These are phyloP conservation scores for Melikaiella ostensackeni DNA, from an alignment of 2,888 invertebrate species.

Conservation along the genomic window DNA sequence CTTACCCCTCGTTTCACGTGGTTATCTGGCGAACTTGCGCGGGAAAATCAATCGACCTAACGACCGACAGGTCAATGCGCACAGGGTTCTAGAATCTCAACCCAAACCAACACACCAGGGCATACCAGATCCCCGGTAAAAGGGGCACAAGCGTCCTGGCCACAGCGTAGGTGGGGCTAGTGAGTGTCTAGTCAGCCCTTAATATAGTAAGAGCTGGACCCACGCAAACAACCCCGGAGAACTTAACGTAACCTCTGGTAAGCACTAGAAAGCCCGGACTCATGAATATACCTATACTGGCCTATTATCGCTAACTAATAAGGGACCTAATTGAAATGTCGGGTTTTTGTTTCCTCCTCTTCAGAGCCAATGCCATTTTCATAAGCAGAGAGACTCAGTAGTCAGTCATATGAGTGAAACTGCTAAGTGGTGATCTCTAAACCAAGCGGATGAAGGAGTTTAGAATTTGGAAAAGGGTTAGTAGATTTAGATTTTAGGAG, in stretches of 20 bases:
- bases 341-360: slow-evolving; percentile 64
- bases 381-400: no score
- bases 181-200: slow-evolving; percentile 75
- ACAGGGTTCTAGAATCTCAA: slow-evolving; percentile 51
- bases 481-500: neutral
- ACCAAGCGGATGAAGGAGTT: neutral
- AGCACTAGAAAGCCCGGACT: slow-evolving; percentile 70
- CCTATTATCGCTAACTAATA: slow-evolving; percentile 77
- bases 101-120: slow-evolving; percentile 49
- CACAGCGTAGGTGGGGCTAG: slow-evolving; percentile 34
- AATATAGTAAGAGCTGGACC: slow-evolving; percentile 76
- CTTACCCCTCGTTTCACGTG: slow-evolving; percentile 54
- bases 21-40: slow-evolving; percentile 60
- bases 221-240: slow-evolving; percentile 72
- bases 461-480: no score
- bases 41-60: slow-evolving; percentile 75
- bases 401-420: neutral
- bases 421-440: neutral
- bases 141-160: slow-evolving; percentile 48
- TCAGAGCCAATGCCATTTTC: slow-evolving; percentile 5
- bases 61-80: slow-evolving; percentile 63
- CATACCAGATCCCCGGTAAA: slow-evolving; percentile 47
- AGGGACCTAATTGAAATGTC: slow-evolving; percentile 76
- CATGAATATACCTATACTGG: slow-evolving; percentile 57
- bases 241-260: slow-evolving; percentile 69